Evolutionary conservation across 2,797 vertebrate species (phyloP).

Genomic region (Enteromius thamalakanensis): DNA sequence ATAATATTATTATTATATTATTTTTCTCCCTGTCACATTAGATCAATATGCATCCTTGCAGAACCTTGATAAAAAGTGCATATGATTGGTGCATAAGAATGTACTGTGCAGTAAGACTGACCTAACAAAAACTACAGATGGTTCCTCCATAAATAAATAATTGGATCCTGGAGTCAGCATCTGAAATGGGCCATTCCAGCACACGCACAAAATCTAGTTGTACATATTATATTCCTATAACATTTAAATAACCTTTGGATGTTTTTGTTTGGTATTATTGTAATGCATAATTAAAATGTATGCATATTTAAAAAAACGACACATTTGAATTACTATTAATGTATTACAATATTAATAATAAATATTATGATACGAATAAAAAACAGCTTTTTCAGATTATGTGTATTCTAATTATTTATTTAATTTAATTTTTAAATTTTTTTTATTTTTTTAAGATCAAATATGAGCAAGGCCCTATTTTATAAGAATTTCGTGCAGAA

Average conservation of each 20-base stretch:
- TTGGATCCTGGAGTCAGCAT: not conserved
- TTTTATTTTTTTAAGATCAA: not conserved
- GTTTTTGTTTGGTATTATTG: not conserved
- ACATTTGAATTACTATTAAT: not conserved
- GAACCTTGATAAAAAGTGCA: not conserved
- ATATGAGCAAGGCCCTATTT: not conserved
- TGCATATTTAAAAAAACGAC: not conserved
- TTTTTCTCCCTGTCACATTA: not conserved
- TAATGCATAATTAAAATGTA: not conserved
- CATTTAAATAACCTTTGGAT: not conserved
- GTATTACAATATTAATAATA: not conserved
- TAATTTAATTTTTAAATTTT: not conserved
- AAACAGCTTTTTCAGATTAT: not conserved
- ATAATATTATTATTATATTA: not conserved
- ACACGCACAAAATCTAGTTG: not conserved
- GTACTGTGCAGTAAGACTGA: not conserved
- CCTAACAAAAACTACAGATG: not conserved
- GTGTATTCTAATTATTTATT: not conserved
- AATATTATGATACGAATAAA: too few species aligned
- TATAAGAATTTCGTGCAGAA: not conserved
- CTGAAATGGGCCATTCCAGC: slow-evolving; percentile 8
- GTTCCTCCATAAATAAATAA: not conserved
- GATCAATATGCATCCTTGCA: not conserved
- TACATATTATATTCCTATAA: not conserved
- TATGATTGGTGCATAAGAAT: not conserved